Percentiles rank a stretch among this genome's conserved stretches.
These are phyloP conservation scores for Punctoribates punctum DNA, from an alignment of 2,888 invertebrate genomes.

Conservation along the genomic window DNA sequence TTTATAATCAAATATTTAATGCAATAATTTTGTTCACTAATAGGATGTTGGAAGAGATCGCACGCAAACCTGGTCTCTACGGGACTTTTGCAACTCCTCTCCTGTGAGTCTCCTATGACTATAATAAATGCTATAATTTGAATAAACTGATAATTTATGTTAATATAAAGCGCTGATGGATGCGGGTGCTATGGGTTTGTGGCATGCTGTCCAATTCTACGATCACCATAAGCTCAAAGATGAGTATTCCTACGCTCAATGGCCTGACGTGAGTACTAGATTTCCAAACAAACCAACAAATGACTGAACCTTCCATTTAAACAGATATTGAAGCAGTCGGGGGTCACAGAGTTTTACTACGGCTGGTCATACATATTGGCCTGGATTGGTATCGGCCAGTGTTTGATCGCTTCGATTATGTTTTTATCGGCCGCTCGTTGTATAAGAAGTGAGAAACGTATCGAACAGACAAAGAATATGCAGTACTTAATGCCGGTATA, in stretches of 20 bases:
- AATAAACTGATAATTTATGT: constrained; percentile 12
- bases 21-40: constrained; percentile 64
- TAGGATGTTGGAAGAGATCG: constrained; percentile 90
- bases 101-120: constrained; percentile 67
- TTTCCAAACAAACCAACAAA: neutral
- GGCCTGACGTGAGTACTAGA: constrained; percentile 58
- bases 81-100: constrained; percentile 79
- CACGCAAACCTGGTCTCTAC: constrained; percentile 90
- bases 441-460: constrained; percentile 85
- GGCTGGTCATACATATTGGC: constrained; percentile 97
- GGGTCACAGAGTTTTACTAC: constrained; percentile 59
- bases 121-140: neutral
- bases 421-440: constrained; percentile 91
- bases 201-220: constrained; percentile 94
- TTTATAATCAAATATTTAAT: constrained; percentile 4
- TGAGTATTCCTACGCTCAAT: constrained; percentile 85
- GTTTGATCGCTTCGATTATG: constrained; percentile 83
- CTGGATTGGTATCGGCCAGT: constrained; percentile 92
- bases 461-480: constrained; percentile 93
- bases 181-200: constrained; percentile 90
- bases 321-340: constrained; percentile 49
- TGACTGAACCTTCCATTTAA: no score
- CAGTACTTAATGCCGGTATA: constrained; percentile 85
- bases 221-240: constrained; percentile 91
- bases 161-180: constrained; percentile 69